These are phyloP conservation scores for Scaptomyza montana DNA, from an alignment of 1,140 invertebrate genomes.

Conservation along the genomic window DNA sequence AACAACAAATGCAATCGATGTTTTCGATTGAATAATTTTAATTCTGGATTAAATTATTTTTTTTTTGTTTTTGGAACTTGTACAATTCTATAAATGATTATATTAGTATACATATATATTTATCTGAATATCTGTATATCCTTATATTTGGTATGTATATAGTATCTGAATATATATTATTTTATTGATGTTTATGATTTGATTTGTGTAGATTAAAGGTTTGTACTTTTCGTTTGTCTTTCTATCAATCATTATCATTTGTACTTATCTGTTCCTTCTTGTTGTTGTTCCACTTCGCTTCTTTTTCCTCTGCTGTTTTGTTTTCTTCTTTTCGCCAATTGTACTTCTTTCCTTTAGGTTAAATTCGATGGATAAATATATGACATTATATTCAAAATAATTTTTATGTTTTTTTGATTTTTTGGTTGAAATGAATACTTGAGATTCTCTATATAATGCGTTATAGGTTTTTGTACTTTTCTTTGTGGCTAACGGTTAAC, in stretches of 20 bases:
- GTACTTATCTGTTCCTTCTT: background rate
- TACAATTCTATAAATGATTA: slow-evolving; percentile 1
- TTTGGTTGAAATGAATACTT: background rate
- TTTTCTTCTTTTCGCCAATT: background rate
- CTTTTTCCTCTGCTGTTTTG: background rate
- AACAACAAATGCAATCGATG: no score
- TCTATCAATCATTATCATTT: slow-evolving; percentile 1
- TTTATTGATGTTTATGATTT: background rate
- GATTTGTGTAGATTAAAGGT: slow-evolving; percentile 1
- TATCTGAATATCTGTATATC: background rate
- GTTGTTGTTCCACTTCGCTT: no score
- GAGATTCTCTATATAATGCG: background rate
- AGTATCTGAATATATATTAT: background rate
- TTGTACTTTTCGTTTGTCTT: slow-evolving; percentile 1
- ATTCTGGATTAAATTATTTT: slow-evolving; percentile 6
- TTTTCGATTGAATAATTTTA: slow-evolving; percentile 1
- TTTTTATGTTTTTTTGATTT: no score
- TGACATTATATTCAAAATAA: background rate
- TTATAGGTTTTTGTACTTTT: no score
- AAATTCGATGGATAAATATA: background rate
- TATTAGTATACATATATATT: background rate
- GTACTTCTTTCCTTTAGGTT: background rate
- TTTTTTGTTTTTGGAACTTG: background rate
- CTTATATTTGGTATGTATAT: background rate
- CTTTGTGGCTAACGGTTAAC: no score